Conservation (phyloP, 1,140 invertebrate genomes). For the Diorhabda elongata region DNA sequence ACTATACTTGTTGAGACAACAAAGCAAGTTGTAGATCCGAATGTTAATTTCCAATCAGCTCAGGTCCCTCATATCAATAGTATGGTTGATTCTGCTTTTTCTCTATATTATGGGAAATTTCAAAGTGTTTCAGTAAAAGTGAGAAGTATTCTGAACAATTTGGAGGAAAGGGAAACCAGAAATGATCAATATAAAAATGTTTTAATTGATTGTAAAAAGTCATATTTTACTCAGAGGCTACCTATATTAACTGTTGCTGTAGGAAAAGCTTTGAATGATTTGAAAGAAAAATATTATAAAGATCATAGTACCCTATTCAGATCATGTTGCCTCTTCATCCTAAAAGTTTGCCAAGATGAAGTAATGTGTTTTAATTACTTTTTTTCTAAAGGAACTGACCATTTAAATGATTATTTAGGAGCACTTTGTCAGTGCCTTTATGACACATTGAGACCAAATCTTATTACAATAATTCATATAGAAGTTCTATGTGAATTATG, state of each 20-base stretch:
- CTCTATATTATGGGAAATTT: slow-evolving; percentile 92
- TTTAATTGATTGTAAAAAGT: slow-evolving; percentile 78
- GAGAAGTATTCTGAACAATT: slow-evolving; percentile 72
- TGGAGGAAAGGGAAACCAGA: slow-evolving; percentile 70
- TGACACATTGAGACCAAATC: slow-evolving; percentile 88
- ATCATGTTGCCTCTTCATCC: slow-evolving; percentile 81
- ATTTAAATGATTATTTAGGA: slow-evolving; percentile 73
- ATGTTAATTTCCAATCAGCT: slow-evolving; percentile 49
- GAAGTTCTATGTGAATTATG: slow-evolving; percentile 97
- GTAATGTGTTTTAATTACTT: slow-evolving; percentile 86
- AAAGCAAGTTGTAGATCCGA: slow-evolving; percentile 57
- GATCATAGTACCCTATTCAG: slow-evolving; percentile 87
- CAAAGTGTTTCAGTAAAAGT: slow-evolving; percentile 81
- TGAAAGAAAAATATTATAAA: slow-evolving; percentile 64
- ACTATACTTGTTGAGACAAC: slow-evolving; percentile 59
- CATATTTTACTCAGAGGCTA: slow-evolving; percentile 75
- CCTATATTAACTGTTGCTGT: slow-evolving; percentile 73
- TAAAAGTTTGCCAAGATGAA: slow-evolving; percentile 91
- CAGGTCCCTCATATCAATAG: slow-evolving; percentile 31
- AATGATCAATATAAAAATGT: slow-evolving; percentile 69
- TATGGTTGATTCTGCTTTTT: slow-evolving; percentile 72
- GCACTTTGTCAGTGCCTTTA: slow-evolving; percentile 86
- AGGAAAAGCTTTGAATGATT: slow-evolving; percentile 67
- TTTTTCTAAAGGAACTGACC: slow-evolving; percentile 64
- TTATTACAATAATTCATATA: slow-evolving; percentile 96